Evolutionary conservation across 1,140 invertebrate species (phyloP).

Genomic region (Onthophagus taurus): DNA sequence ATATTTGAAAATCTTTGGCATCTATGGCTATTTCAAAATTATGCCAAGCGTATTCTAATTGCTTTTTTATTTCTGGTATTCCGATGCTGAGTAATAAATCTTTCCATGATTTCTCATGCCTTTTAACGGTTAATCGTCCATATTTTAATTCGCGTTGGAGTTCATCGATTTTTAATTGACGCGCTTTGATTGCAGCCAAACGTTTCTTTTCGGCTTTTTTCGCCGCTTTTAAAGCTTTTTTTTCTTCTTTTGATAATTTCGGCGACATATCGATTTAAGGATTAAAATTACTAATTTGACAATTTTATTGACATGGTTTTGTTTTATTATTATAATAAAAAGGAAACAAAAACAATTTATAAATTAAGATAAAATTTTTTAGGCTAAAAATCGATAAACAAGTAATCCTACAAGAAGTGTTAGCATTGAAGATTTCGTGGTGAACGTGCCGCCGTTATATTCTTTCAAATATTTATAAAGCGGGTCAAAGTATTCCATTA

Average conservation of each 20-base stretch:
- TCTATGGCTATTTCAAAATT: conserved; percentile 31
- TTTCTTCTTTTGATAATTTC: conserved; percentile 22
- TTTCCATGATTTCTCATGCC: conserved; percentile 30
- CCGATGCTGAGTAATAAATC: conserved; percentile 27
- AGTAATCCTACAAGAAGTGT: too few species aligned
- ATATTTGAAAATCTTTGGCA: conserved; percentile 32
- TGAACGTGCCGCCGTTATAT: neutral
- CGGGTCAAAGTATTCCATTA: conserved; percentile 40
- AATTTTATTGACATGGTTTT: too few species aligned
- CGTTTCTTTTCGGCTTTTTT: conserved; percentile 23
- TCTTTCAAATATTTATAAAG: conserved; percentile 34
- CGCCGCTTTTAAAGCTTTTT: conserved; percentile 16
- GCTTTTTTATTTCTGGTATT: conserved; percentile 24
- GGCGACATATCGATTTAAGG: conserved; percentile 12
- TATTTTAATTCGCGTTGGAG: conserved; percentile 26
- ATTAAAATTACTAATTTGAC: too few species aligned
- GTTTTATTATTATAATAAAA: too few species aligned
- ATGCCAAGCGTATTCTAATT: conserved; percentile 30
- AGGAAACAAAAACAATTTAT: too few species aligned
- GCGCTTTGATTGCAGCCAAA: conserved; percentile 16
- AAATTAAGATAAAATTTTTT: too few species aligned
- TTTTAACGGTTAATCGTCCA: conserved; percentile 21
- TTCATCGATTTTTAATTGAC: conserved; percentile 21
- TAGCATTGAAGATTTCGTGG: too few species aligned
- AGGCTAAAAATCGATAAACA: too few species aligned